phyloP scores from a whole-genome alignment of 2,888 invertebrate species.

The Eustalomyia histrio region DNA sequence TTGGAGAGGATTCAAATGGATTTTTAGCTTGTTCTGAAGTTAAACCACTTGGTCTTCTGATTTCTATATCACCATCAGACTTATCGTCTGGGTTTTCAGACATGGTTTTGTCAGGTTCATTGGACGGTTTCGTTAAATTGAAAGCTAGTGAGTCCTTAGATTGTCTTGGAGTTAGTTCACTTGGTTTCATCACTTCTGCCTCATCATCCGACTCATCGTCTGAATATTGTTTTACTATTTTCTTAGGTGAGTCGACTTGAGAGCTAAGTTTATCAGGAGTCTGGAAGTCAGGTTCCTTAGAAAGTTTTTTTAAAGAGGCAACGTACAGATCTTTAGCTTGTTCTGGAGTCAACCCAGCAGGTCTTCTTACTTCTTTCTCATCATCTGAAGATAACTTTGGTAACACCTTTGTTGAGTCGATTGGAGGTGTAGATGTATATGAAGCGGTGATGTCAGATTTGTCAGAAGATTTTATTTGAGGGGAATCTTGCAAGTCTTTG shows the following conservation, averaged over 20 bases:
- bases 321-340: background rate
- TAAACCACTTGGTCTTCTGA: no score
- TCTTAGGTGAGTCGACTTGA: slow-evolving; percentile 13
- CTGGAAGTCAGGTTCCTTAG: background rate
- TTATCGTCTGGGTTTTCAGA: no score
- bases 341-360: background rate
- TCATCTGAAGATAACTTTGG: background rate
- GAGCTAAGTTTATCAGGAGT: slow-evolving; percentile 8
- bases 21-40: background rate
- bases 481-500: no score
- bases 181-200: background rate
- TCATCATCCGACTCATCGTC: slow-evolving; percentile 55
- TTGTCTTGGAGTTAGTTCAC: background rate
- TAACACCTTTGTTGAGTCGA: background rate
- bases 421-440: background rate
- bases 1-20: no score
- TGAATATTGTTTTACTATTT: slow-evolving; percentile 3
- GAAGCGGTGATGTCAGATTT: background rate
- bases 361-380: background rate
- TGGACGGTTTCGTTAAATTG: no score
- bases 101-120: no score
- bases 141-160: background rate
- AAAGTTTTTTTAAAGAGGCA: background rate
- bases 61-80: background rate
- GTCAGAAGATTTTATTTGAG: background rate